Conservation (phyloP, 2,797 vertebrate genomes). For the Pygocentrus nattereri region DNA sequence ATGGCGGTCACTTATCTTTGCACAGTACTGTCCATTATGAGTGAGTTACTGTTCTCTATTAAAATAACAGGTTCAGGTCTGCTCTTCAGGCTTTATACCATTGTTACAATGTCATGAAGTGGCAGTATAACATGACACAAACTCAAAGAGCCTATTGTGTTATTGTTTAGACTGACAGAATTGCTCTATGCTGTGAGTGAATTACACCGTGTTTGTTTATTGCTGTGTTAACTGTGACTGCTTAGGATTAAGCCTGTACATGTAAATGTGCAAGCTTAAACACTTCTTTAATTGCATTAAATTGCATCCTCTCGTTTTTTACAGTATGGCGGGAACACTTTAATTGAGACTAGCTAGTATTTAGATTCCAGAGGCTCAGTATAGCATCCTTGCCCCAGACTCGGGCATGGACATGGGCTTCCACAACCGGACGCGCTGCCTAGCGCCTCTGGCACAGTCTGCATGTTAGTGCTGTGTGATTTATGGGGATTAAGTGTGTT, state of each 20-base stretch:
- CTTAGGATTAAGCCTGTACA: neutral
- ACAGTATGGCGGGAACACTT: neutral
- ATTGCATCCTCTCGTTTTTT: neutral
- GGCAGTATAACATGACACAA: too few relatives aligned
- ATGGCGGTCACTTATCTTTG: too few relatives aligned
- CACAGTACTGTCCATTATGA: too few relatives aligned
- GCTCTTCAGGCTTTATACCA: too few relatives aligned
- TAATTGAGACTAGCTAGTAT: neutral
- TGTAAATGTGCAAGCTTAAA: neutral
- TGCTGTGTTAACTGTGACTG: neutral
- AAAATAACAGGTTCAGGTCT: too few relatives aligned
- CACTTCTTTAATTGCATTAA: neutral
- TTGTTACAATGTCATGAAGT: too few relatives aligned
- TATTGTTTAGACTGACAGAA: too few relatives aligned
- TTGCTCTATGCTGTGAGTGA: too few relatives aligned
- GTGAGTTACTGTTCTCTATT: too few relatives aligned
- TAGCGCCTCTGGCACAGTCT: slow-evolving; percentile 43
- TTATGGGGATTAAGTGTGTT: slow-evolving; percentile 65
- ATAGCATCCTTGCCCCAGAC: slow-evolving; percentile 15
- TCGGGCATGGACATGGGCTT: slow-evolving; percentile 12
- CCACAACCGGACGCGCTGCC: slow-evolving; percentile 28
- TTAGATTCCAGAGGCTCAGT: neutral
- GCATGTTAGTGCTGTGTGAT: slow-evolving; percentile 59
- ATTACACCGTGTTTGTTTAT: neutral
- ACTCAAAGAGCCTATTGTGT: too few relatives aligned